Evolutionary conservation across 1,140 invertebrate species (phyloP).

Genomic region (Caenorhabditis remanei): DNA sequence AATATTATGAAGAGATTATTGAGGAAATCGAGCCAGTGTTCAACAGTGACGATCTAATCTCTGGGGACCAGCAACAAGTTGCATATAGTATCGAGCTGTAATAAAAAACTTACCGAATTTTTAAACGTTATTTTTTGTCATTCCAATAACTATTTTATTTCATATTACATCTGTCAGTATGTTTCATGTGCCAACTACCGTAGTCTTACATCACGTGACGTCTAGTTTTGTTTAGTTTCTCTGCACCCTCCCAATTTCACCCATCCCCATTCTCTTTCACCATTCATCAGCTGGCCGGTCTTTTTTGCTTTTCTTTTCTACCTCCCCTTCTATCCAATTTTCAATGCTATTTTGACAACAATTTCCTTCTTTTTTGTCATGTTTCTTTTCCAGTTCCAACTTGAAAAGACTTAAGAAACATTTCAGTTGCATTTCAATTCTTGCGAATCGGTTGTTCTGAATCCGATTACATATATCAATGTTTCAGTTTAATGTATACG

Average conservation of each 20-base stretch:
- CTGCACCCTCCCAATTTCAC: constrained; percentile 32
- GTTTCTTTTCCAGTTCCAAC: background rate
- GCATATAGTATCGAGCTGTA: constrained; percentile 19
- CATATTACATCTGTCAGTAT: too few relatives aligned
- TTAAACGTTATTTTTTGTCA: background rate
- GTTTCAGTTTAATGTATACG: too few relatives aligned
- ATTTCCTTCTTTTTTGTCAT: background rate
- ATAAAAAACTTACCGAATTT: background rate
- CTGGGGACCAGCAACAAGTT: constrained; percentile 34
- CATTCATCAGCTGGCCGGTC: constrained; percentile 32
- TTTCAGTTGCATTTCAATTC: too few relatives aligned
- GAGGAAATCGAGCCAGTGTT: background rate
- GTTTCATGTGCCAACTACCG: background rate
- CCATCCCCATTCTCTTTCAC: constrained; percentile 18
- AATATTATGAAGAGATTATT: constrained; percentile 6
- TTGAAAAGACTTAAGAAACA: background rate
- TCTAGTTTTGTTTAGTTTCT: constrained; percentile 12
- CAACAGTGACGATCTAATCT: background rate
- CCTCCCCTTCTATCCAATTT: constrained; percentile 1
- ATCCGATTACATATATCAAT: too few relatives aligned
- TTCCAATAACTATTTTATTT: background rate
- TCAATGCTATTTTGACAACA: background rate
- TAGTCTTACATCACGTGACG: background rate
- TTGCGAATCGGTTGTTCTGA: too few relatives aligned
- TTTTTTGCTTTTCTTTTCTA: constrained; percentile 29